These are phyloP conservation scores for Habropoda laboriosa DNA, from an alignment of 1,140 invertebrate genomes.

Conservation along the genomic window DNA sequence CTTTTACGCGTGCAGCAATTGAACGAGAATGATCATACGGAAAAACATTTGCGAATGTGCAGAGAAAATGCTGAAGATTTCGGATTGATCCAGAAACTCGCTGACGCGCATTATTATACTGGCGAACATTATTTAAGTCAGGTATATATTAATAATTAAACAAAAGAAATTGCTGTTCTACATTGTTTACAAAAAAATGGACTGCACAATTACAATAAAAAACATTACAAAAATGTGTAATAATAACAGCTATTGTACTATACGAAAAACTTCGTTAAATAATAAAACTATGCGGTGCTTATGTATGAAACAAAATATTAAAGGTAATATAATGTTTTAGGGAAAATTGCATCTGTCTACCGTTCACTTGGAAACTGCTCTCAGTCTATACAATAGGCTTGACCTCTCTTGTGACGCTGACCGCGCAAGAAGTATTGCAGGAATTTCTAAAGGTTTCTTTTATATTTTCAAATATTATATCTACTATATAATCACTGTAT, in stretches of 20 bases:
- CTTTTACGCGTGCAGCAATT: constrained; percentile 50
- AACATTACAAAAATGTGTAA: not conserved
- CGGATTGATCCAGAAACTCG: constrained; percentile 57
- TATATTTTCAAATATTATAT: not conserved
- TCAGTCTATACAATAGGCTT: constrained; percentile 59
- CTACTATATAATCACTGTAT: not conserved
- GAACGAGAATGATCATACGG: constrained; percentile 46
- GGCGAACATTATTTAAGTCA: constrained; percentile 67
- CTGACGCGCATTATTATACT: constrained; percentile 66
- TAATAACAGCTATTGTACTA: not conserved
- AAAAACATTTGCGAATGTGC: constrained; percentile 59
- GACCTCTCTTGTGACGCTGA: constrained; percentile 54
- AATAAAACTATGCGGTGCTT: not conserved
- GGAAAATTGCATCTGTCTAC: constrained; percentile 58
- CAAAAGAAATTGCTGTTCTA: not conserved
- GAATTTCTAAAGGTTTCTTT: constrained; percentile 69
- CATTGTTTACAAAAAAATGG: not conserved
- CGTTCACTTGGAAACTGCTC: constrained; percentile 60
- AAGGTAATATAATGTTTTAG: too few species aligned
- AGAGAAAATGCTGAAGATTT: constrained; percentile 55
- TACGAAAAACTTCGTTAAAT: not conserved
- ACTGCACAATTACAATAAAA: not conserved
- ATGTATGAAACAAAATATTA: too few species aligned
- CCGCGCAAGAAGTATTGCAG: constrained; percentile 63
- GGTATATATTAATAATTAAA: constrained; percentile 34